A percentile compares a stretch with the other conserved stretches of the same genome.
These are phyloP conservation scores for Cryptocephalus moraei DNA, from an alignment of 2,888 invertebrate genomes.

Conservation along the genomic window DNA sequence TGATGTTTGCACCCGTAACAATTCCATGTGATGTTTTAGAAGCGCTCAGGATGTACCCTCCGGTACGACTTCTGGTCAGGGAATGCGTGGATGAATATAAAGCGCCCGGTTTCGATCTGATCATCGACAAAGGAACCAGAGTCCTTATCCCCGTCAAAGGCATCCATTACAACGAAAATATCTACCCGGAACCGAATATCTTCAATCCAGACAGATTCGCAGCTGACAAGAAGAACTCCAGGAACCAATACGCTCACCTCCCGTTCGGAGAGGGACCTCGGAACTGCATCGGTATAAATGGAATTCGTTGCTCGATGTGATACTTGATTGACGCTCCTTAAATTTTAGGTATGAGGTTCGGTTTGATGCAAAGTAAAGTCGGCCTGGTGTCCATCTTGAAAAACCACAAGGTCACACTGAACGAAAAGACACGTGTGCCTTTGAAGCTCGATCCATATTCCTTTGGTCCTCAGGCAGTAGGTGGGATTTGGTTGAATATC, in stretches of 20 bases:
- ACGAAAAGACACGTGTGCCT: constrained; percentile 20
- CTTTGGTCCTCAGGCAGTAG: constrained; percentile 13
- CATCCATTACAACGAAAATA: constrained; percentile 13
- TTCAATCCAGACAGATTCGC: constrained; percentile 18
- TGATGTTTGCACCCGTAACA: neutral
- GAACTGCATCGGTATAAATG: constrained; percentile 12
- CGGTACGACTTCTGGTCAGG: constrained; percentile 11
- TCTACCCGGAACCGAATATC: constrained; percentile 11
- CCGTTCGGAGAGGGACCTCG: constrained; percentile 18
- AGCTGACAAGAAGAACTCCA: constrained; percentile 11
- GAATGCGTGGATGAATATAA: constrained; percentile 13
- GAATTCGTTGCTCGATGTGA: no score
- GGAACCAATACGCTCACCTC: constrained; percentile 11
- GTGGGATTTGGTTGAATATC: constrained; percentile 20
- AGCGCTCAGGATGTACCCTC: constrained; percentile 14
- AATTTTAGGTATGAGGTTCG: constrained; percentile 26
- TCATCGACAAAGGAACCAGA: constrained; percentile 11
- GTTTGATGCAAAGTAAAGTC: constrained; percentile 27
- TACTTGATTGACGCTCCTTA: no score
- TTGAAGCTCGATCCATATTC: constrained; percentile 11
- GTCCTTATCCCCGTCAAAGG: constrained; percentile 12
- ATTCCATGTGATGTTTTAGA: constrained; percentile 14
- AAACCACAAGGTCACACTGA: constrained; percentile 19
- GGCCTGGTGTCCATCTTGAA: constrained; percentile 22
- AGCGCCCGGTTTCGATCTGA: constrained; percentile 10